Conservation (phyloP, 2,797 vertebrate genomes). For the Holocentrus rufus region DNA sequence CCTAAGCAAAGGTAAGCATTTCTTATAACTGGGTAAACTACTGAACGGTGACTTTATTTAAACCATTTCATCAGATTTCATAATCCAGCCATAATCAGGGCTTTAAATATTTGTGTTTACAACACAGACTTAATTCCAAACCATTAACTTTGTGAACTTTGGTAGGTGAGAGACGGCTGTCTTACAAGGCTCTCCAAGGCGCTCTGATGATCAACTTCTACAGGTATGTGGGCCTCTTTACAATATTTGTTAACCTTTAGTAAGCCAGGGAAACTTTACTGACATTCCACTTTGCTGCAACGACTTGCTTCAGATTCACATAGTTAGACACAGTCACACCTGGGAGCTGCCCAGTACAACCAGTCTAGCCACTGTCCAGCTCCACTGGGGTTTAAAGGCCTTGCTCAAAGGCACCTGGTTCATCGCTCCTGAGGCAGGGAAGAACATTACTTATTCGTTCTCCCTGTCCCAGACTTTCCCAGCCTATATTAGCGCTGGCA, state of each 20-base stretch:
- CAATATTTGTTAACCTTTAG: slow-evolving; percentile 9
- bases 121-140: not conserved
- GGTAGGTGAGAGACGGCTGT: slow-evolving; percentile 92
- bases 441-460: not conserved
- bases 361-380: not conserved
- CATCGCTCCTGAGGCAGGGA: not conserved
- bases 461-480: not conserved
- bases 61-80: slow-evolving; percentile 12
- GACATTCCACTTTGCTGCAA: not conserved
- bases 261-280: slow-evolving; percentile 7
- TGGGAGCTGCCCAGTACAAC: not conserved
- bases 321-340: slow-evolving; percentile 3
- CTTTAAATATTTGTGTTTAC: slow-evolving; percentile 3
- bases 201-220: slow-evolving; percentile 98
- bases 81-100: not conserved
- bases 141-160: not conserved
- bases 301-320: slow-evolving; percentile 24
- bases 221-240: slow-evolving; percentile 80
- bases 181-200: slow-evolving; percentile 94
- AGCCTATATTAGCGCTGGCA: not conserved
- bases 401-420: not conserved
- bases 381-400: not conserved
- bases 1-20: slow-evolving; percentile 88
- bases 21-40: not conserved
- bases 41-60: not conserved